phyloP scores from a whole-genome alignment of 2,797 vertebrate genomes.

The Potorous gilbertii region DNA sequence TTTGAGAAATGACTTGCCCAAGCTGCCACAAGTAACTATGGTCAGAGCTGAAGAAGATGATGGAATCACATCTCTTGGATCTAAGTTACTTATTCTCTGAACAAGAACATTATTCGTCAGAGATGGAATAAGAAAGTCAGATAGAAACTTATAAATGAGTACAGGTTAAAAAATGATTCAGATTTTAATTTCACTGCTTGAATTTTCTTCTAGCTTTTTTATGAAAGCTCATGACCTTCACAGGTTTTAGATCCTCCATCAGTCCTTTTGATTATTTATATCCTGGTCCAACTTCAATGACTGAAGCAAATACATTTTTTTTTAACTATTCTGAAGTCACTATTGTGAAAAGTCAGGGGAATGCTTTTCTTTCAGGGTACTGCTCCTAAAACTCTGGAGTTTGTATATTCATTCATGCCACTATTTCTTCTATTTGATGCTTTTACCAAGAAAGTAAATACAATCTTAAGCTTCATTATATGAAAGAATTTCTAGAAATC shows the following conservation, averaged over 20 bases:
- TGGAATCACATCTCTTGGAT: not conserved
- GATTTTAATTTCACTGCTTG: not conserved
- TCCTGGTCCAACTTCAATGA: not conserved
- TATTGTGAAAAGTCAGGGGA: not conserved
- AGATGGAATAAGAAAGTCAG: not conserved
- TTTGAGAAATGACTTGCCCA: constrained; percentile 17
- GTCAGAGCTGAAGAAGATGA: constrained; percentile 15
- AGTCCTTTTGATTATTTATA: not conserved
- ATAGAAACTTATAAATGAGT: not conserved
- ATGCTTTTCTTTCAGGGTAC: not conserved
- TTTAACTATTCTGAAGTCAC: not conserved
- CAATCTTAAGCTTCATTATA: not conserved
- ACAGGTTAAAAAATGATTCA: constrained; percentile 14
- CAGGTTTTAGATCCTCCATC: not conserved
- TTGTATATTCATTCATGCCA: not conserved
- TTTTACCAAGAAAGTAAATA: not conserved
- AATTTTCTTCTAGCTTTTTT: not conserved
- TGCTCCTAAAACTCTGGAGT: not conserved
- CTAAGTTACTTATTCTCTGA: not conserved
- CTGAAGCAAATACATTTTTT: not conserved
- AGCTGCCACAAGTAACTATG: not conserved
- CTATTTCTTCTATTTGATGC: not conserved
- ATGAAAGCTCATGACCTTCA: not conserved
- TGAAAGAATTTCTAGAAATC: constrained; percentile 16
- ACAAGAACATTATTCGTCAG: constrained; percentile 5